These are phyloP conservation scores for Argopecten irradians DNA, from an alignment of 1,140 invertebrate genomes.

Conservation along the genomic window DNA sequence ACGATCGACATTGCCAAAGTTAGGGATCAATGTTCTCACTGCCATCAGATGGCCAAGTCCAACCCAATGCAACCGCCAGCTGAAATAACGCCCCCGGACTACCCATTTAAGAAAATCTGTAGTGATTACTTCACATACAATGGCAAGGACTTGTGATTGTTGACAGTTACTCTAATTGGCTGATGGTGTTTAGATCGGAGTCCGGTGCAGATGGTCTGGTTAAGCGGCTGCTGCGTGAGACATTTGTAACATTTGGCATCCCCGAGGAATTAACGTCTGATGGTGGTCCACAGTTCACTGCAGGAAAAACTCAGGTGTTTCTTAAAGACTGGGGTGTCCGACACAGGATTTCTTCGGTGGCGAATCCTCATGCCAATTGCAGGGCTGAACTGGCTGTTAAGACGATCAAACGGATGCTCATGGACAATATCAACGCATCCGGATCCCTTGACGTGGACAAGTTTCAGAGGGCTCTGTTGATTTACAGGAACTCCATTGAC, in stretches of 20 bases:
- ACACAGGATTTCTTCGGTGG: conserved; percentile 50
- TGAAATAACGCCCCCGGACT: conserved; percentile 37
- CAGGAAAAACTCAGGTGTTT: conserved; percentile 31
- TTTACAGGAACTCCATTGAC: conserved; percentile 50
- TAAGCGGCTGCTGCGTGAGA: conserved; percentile 41
- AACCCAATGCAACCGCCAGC: conserved; percentile 49
- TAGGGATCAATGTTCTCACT: conserved; percentile 48
- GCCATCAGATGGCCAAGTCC: conserved; percentile 47
- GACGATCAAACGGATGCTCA: conserved; percentile 27
- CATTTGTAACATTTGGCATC: conserved; percentile 54
- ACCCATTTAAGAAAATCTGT: conserved; percentile 55
- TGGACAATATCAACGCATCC: conserved; percentile 18
- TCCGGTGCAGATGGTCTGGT: conserved; percentile 46
- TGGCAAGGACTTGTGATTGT: conserved; percentile 34
- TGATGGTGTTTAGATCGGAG: conserved; percentile 2
- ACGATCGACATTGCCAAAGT: conserved; percentile 43
- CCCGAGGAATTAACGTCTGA: conserved; percentile 49
- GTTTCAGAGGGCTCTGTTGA: conserved; percentile 44
- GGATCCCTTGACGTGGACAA: conserved; percentile 43
- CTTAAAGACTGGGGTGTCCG: conserved; percentile 42
- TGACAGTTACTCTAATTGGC: conserved; percentile 37
- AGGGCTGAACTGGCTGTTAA: conserved; percentile 29
- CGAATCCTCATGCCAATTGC: conserved; percentile 34
- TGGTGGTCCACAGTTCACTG: conserved; percentile 40
- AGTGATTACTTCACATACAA: conserved; percentile 42